Evolutionary conservation across 2,113 vertebrate species (phyloP), one percentile per base, ranked within the genome.

Genomic region (Lepus americanus): DNA sequence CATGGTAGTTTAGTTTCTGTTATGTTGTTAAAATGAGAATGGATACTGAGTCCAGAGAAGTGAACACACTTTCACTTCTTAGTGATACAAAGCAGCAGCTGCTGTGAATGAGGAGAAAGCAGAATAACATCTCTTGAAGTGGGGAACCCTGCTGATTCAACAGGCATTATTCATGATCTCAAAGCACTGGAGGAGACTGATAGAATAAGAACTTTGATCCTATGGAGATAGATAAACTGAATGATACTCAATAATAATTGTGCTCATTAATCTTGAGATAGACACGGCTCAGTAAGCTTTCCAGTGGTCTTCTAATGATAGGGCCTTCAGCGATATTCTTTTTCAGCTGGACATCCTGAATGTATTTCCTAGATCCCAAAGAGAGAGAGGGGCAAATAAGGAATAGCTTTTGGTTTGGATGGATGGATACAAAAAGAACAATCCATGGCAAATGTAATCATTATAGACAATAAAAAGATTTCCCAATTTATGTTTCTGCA

Each of bases 31-130:
- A 3, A 82, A 6, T 39, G 39, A 74, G 31, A 51, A 44, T 90
- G 69, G 79, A 76, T 17, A 44, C 3, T 2, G 55, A 96, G 90
- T 92, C 78, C 84, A 90, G 69, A 96, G 81, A 95, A 74, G n/a
- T 86, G 79, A 94, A 92, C 63, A 95, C 73, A 95, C 95, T 97
- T 39, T 39, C 33, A 64, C 31, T 90, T 85, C 31, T 53, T 61
- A n/a, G 16, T 83, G 87, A 78, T 74, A 80, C 64, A 86, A 36
- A 92, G 87, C 36, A 88, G 69, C 69, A 86, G 33, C 66, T 91
- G 51, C 74, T 89, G 29, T 87, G 61, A 80, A 44, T 87, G 81
- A 95, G 33, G 53, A 90, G 55, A 95, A 92, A 55, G 17, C 85
- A 85, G 89, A 85, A 55, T 94, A 70, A 61, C 25, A 74, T 69